Conservation (phyloP, 1,140 invertebrate genomes). For the Theocolax elegans region DNA sequence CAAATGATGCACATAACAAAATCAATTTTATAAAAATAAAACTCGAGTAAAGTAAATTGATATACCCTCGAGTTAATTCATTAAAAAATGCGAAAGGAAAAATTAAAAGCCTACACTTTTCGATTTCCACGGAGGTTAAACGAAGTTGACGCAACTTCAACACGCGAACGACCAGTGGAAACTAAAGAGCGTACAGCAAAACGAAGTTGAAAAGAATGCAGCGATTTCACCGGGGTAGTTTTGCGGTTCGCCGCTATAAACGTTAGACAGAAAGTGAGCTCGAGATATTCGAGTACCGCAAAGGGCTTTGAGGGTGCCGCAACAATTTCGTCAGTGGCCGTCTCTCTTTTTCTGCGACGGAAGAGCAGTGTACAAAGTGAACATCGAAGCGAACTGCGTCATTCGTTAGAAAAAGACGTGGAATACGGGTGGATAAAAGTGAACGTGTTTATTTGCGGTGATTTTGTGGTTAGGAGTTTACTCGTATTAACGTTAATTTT, state of each 20-base stretch:
- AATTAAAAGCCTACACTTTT: too few species aligned
- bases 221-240: conserved; percentile 19
- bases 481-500: too few species aligned
- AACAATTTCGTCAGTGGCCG: conserved; percentile 11
- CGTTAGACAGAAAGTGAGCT: background rate
- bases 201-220: conserved; percentile 38
- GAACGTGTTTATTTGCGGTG: too few species aligned
- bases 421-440: conserved; percentile 49
- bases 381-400: background rate
- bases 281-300: background rate
- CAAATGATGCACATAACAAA: too few species aligned
- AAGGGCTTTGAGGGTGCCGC: conserved; percentile 14
- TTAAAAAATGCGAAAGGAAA: too few species aligned
- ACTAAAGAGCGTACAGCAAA: conserved; percentile 5
- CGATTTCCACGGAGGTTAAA: background rate
- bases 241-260: conserved; percentile 28
- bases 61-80: too few species aligned
- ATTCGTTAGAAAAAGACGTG: background rate
- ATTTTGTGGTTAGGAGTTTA: too few species aligned
- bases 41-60: too few species aligned
- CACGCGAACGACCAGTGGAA: conserved; percentile 34
- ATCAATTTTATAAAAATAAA: too few species aligned
- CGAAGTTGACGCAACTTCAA: background rate
- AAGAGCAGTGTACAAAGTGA: background rate
- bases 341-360: background rate